These are phyloP conservation scores for Amitus sp. DNA, from an alignment of 2,888 invertebrate species.

Conservation along the genomic window DNA sequence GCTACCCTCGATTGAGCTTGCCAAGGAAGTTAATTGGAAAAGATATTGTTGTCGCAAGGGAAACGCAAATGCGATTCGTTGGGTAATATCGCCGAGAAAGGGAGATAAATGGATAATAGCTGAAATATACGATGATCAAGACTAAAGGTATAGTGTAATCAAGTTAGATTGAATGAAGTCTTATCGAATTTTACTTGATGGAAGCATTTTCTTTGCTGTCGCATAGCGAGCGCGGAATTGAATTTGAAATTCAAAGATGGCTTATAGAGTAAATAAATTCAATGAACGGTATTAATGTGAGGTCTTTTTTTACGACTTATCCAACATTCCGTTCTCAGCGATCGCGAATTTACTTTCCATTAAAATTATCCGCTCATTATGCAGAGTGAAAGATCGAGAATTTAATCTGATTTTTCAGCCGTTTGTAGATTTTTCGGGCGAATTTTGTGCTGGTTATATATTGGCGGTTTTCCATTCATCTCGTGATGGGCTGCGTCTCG, in stretches of 20 bases:
- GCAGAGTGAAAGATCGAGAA: too few species aligned
- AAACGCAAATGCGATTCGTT: conserved; percentile 5
- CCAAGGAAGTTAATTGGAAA: neutral
- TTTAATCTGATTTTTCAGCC: too few species aligned
- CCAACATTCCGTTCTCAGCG: too few species aligned
- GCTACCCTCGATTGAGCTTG: neutral
- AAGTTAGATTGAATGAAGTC: conserved; percentile 9
- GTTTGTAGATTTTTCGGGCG: too few species aligned
- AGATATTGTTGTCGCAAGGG: neutral
- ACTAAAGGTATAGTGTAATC: conserved; percentile 7
- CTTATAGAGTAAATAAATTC: conserved; percentile 1
- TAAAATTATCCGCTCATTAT: too few species aligned
- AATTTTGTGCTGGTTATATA: too few species aligned
- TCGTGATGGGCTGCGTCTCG: neutral
- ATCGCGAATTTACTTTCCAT: neutral
- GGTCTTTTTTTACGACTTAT: neutral
- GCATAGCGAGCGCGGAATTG: neutral
- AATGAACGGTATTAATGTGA: conserved; percentile 1
- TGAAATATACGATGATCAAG: conserved; percentile 8
- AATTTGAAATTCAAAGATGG: conserved; percentile 10
- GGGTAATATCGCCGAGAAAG: neutral
- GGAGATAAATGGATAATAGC: conserved; percentile 8
- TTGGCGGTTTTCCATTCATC: neutral
- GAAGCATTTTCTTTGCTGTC: neutral
- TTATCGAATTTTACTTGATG: conserved; percentile 10